Percentiles rank a stretch among this genome's conserved stretches.
Conservation (phyloP, 2,888 invertebrate genomes). For the Drosophila anomalata region DNA sequence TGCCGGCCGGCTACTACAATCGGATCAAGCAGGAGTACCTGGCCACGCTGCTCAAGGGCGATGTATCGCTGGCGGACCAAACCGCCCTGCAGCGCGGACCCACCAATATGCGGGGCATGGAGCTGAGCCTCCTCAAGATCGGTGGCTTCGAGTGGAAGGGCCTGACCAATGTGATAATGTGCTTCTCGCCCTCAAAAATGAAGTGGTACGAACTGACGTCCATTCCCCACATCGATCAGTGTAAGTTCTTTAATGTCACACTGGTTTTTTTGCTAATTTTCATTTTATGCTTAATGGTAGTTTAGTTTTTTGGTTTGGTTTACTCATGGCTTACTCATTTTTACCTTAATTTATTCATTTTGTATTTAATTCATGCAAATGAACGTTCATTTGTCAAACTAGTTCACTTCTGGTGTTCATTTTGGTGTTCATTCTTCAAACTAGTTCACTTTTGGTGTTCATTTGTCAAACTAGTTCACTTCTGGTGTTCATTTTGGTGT, state of each 20-base stretch:
- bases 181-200: slow-evolving; percentile 86
- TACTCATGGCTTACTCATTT: too few species aligned
- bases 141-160: slow-evolving; percentile 89
- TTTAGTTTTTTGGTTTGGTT: neutral
- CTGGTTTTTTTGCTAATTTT: neutral
- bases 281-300: neutral
- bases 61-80: slow-evolving; percentile 1
- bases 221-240: slow-evolving; percentile 90
- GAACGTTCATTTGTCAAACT: too few species aligned
- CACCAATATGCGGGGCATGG: slow-evolving; percentile 88
- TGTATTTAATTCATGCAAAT: too few species aligned
- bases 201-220: slow-evolving; percentile 88
- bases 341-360: too few species aligned
- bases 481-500: too few species aligned
- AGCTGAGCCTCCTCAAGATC: slow-evolving; percentile 88
- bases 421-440: too few species aligned
- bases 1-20: slow-evolving; percentile 27
- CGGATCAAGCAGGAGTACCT: slow-evolving; percentile 38
- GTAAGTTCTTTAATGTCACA: slow-evolving; percentile 68
- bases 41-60: slow-evolving; percentile 23
- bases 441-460: too few species aligned
- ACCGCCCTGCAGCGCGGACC: slow-evolving; percentile 43
- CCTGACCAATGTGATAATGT: slow-evolving; percentile 88
- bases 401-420: too few species aligned
- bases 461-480: too few species aligned